A percentile compares a stretch with the other conserved stretches of the same genome.
Conservation (phyloP, 1,140 invertebrate species). For the Delia radicum region DNA sequence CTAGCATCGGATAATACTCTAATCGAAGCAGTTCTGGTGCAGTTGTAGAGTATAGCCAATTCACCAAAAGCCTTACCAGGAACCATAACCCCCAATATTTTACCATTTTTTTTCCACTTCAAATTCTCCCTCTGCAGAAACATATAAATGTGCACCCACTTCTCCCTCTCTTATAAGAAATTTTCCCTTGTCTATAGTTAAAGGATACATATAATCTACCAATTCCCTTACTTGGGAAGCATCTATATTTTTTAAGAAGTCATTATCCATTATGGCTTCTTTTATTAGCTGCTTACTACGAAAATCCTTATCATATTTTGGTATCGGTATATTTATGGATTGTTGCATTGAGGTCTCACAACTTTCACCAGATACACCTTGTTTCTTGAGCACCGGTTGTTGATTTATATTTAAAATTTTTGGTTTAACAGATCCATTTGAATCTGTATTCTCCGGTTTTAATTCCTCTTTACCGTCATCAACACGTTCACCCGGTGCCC, state of each 20-base stretch:
- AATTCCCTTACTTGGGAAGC: constrained; percentile 72
- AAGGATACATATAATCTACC: constrained; percentile 81
- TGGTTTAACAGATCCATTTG: not conserved
- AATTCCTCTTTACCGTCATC: not conserved
- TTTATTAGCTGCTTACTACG: constrained; percentile 79
- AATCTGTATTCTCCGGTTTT: not conserved
- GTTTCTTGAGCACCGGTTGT: constrained; percentile 61
- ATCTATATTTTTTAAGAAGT: constrained; percentile 83
- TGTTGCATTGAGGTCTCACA: constrained; percentile 57
- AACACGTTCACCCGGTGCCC: constrained; percentile 27
- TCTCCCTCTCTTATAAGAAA: constrained; percentile 80
- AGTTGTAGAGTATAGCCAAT: constrained; percentile 84
- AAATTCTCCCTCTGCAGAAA: constrained; percentile 72
- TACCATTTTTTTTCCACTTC: constrained; percentile 73
- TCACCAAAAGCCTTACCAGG: constrained; percentile 76
- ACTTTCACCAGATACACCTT: constrained; percentile 74
- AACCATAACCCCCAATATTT: constrained; percentile 70
- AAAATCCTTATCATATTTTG: constrained; percentile 66
- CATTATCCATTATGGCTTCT: constrained; percentile 80
- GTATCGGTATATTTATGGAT: constrained; percentile 57
- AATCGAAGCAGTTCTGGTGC: constrained; percentile 79
- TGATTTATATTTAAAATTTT: constrained; percentile 18
- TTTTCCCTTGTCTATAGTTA: constrained; percentile 65
- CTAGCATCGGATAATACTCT: constrained; percentile 71
- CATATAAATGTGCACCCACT: constrained; percentile 65